Conservation (phyloP, 1,140 invertebrate species). For the Euwallacea fornicatus region DNA sequence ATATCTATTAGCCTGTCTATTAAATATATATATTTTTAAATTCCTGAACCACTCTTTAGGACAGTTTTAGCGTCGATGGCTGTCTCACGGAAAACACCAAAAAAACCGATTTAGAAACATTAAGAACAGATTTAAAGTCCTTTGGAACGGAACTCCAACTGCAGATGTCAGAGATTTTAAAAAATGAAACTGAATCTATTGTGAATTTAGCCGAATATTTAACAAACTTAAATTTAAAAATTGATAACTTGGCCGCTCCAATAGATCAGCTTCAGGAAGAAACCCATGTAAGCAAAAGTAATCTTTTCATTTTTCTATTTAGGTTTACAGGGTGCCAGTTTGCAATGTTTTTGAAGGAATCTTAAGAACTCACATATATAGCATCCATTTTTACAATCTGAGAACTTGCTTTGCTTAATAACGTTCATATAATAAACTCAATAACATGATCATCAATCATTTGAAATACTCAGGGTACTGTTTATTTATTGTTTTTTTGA, state of each 20-base stretch:
- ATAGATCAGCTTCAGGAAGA: slow-evolving; percentile 47
- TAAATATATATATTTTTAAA: neutral
- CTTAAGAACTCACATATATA: too few species aligned
- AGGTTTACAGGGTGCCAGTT: too few species aligned
- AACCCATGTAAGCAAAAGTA: slow-evolving; percentile 40
- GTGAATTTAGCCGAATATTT: slow-evolving; percentile 50
- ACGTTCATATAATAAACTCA: too few species aligned
- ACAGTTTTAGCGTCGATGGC: slow-evolving; percentile 45
- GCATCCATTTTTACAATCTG: too few species aligned
- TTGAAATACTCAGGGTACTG: too few species aligned
- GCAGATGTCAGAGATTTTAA: slow-evolving; percentile 49
- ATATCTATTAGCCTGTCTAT: neutral
- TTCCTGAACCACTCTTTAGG: slow-evolving; percentile 32
- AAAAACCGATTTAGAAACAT: slow-evolving; percentile 47
- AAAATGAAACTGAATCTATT: slow-evolving; percentile 49
- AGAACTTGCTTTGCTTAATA: too few species aligned
- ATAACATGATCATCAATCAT: too few species aligned
- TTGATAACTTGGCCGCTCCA: slow-evolving; percentile 45
- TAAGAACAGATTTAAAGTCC: slow-evolving; percentile 45
- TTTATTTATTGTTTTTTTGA: too few species aligned
- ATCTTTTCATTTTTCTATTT: neutral
- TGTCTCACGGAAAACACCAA: slow-evolving; percentile 45
- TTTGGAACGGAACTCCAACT: slow-evolving; percentile 46
- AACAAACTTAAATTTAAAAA: slow-evolving; percentile 47
- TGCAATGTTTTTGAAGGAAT: too few species aligned